Base-by-base conservation (phyloP, 2,113 vertebrate genomes). In the Sinocyclocheilus anophthalmus region DNA sequence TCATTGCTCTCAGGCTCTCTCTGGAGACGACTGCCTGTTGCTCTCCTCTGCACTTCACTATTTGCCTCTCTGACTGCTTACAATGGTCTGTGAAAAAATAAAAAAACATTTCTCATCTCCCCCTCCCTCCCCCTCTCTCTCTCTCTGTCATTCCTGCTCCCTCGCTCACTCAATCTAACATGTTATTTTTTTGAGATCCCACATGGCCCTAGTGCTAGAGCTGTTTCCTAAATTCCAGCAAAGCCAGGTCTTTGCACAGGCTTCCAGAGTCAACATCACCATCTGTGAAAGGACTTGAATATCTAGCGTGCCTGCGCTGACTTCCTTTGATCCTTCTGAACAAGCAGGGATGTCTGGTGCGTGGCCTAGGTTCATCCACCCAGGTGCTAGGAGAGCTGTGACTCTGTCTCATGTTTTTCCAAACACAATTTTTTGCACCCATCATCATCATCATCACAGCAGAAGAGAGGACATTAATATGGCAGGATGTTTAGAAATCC, bases 131-230 rank as follows among this genome's bases (percentile, higher is more conserved):
- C 75, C 61, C 76, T 33, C 30, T 77, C 69, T 57, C 22, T n/a
- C 87, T 81, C 75, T 69, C 76, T 14, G 63, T 88, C 83, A 42
- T 53, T 81, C 84, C 72, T 11, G 9, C 57, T 81, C 79, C 14
- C 33, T 81, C 16, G 8, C 79, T 39, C 39, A 69, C 80, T 70
- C 63, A 53, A 11, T 70, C 45, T 53, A 82, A 69, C 42, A 70
- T 70, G 42, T 20, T 53, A 33, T 75, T 45, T 90, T 87, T 88
- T 86, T 90, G 90, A 92, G 88, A 90, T 95, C 92, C 94, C 93
- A 93, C 95, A 96, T 94, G 95, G 94, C 94, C 94, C 95, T 96
- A 95, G 95, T 91, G 90, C 90, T 90, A 87, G 89, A 86, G 24
- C 76, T 86, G 79, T 91, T 91, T 85, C 61, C 48, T 73, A 76